Percentiles rank a stretch among this genome's conserved stretches.
Conservation (phyloP, 1,140 invertebrate species). For the Schlechtendalia chinensis region DNA sequence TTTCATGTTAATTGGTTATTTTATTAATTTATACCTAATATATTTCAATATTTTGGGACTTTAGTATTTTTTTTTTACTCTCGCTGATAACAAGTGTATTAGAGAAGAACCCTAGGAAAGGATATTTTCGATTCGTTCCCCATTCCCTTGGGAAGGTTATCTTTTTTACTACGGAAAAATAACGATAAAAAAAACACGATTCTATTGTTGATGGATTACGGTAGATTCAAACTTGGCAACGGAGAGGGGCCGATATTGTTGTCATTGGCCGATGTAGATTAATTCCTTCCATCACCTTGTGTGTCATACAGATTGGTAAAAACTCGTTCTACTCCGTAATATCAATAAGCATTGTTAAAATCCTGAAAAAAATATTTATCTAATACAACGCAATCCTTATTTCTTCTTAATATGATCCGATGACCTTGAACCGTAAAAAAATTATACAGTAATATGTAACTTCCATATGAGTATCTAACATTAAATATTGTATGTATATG, state of each 20-base stretch:
- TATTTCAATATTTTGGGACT: too few relatives aligned
- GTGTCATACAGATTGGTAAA: constrained; percentile 25
- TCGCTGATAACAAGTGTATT: not conserved
- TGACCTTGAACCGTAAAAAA: constrained; percentile 45
- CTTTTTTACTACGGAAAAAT: constrained; percentile 9
- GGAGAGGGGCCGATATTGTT: not conserved
- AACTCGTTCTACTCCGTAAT: constrained; percentile 24
- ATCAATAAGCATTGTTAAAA: constrained; percentile 28
- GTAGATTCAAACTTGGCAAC: constrained; percentile 13
- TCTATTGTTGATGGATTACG: constrained; percentile 23
- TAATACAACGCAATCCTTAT: constrained; percentile 8
- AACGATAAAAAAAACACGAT: not conserved
- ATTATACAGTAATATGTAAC: constrained; percentile 4
- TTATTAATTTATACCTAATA: too few relatives aligned
- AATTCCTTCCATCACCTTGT: constrained; percentile 9
- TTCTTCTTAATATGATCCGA: not conserved
- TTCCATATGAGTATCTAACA: not conserved
- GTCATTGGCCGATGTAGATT: constrained; percentile 39
- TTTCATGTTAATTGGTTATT: too few relatives aligned
- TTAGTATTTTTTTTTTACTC: constrained; percentile 31
- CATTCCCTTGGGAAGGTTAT: constrained; percentile 31
- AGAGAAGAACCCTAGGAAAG: not conserved
- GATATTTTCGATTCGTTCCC: constrained; percentile 39
- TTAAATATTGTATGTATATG: constrained; percentile 13
- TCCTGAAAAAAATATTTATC: constrained; percentile 39